Conservation (phyloP, 30 jellyfish, hydroid and myxozoan species). For the Aurelia aurita region DNA sequence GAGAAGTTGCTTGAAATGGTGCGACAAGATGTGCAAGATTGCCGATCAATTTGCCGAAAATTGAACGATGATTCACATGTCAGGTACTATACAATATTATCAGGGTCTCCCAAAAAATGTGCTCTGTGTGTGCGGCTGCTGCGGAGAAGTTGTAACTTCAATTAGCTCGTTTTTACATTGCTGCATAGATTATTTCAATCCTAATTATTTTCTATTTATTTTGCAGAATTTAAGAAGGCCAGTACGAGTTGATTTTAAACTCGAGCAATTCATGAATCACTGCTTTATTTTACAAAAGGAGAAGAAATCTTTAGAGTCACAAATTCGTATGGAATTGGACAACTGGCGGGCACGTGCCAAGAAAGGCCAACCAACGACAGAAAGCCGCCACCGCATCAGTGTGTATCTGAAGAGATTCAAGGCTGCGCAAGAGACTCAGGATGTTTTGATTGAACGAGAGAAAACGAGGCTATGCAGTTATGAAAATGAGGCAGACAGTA, state of each 20-base stretch:
- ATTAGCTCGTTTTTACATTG: no score
- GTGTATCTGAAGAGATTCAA: slow-evolving; percentile 43
- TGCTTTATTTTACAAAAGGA: slow-evolving; percentile 53
- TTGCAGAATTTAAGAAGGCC: neutral
- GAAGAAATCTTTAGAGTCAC: slow-evolving; percentile 62
- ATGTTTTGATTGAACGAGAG: slow-evolving; percentile 63
- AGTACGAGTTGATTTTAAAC: slow-evolving; percentile 25
- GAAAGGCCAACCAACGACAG: slow-evolving; percentile 51
- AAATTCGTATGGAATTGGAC: slow-evolving; percentile 56
- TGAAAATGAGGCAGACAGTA: slow-evolving; percentile 19
- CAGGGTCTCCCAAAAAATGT: no score
- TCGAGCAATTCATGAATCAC: slow-evolving; percentile 56
- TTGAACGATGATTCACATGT: slow-evolving; percentile 26
- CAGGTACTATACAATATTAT: slow-evolving; percentile 12
- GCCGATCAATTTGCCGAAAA: slow-evolving; percentile 53
- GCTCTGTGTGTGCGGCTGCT: no score
- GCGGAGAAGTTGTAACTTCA: no score
- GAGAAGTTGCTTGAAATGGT: slow-evolving; percentile 70
- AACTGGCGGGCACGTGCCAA: slow-evolving; percentile 77
- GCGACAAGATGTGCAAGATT: slow-evolving; percentile 67
- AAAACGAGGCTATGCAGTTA: slow-evolving; percentile 13
- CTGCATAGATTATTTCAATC: no score
- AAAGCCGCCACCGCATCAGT: slow-evolving; percentile 64
- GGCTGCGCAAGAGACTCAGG: slow-evolving; percentile 70
- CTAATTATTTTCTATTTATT: no score